Base-by-base conservation (phyloP, 2,888 invertebrate genomes). In the Sacculina carcini region DNA sequence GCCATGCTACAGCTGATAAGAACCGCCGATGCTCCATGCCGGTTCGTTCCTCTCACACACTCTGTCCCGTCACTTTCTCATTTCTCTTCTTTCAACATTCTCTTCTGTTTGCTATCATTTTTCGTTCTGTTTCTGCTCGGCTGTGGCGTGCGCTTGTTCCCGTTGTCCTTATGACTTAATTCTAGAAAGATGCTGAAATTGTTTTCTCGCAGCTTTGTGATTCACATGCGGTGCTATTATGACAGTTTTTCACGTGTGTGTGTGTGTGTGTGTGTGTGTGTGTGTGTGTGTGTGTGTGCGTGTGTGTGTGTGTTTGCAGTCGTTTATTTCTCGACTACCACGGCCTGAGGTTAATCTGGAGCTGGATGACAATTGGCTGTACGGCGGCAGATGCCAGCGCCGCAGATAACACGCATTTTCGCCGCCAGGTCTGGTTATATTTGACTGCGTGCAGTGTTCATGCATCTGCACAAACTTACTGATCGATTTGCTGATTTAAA, bases 291-390 rank as follows among this genome's bases (percentile, higher is more conserved):
- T 23, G 5, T 29, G n/a, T n/a, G n/a, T n/a, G n/a, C n/a, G n/a
- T n/a, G n/a, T n/a, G n/a, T n/a, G n/a, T n/a, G n/a, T n/a, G n/a
- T n/a, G n/a, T n/a, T n/a, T n/a, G 47, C 34, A 52, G 54, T 10
- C 69, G 86, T 16, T 71, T 92, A 55, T 92, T 94, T 69, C 73
- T 87, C 51, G 86, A 58, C 69, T 92, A 92, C 67, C 86, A 92
- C 61, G 94, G 94, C 0, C 69, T 94, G 51, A 70, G 84, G 6
- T 69, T 96, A 51, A 71, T 96, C 53, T 86, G 89, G 69, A 85
- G 84, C 28, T 94, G 94, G 79, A 87, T 92, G 75, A 75, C 76
- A 53, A 84, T 85, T 61, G 72, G 60, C 7, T 55, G 58, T 5
- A 53, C 55, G 29, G 39, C 53, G 4, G 55, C 55, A 1, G 58